Evolutionary conservation across 2,113 vertebrate species (phyloP).

Genomic region (Pteropus alecto): DNA sequence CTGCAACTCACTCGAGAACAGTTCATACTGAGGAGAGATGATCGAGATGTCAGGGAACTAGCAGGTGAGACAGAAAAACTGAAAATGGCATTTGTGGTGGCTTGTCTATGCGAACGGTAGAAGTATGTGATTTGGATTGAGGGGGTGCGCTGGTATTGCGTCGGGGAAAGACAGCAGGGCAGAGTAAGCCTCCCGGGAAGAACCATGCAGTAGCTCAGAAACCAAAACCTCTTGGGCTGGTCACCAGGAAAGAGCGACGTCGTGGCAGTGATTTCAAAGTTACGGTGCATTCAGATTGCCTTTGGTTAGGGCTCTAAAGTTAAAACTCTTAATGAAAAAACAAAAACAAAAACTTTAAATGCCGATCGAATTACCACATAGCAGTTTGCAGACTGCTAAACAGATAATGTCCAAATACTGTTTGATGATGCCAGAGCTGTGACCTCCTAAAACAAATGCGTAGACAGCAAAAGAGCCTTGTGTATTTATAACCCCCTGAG

Average conservation of each 20-base stretch:
- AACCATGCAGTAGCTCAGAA: neutral
- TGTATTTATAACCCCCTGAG: neutral
- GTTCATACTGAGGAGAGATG: neutral
- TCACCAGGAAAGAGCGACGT: neutral
- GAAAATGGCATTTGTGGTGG: neutral
- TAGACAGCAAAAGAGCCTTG: neutral
- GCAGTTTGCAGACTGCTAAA: neutral
- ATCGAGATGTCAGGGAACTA: neutral
- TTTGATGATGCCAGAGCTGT: neutral
- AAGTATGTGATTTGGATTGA: neutral
- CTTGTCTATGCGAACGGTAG: neutral
- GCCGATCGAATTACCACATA: neutral
- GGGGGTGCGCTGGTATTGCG: neutral
- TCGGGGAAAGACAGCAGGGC: neutral
- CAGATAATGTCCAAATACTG: neutral
- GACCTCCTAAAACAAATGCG: neutral
- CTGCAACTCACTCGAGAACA: neutral
- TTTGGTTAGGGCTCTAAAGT: neutral
- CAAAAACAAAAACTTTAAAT: neutral
- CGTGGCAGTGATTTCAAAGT: neutral
- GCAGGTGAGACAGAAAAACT: neutral
- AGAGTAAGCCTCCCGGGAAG: neutral
- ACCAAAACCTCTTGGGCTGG: neutral
- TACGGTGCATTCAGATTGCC: neutral
- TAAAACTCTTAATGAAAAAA: neutral